phyloP scores from a whole-genome alignment of 2,888 invertebrate species.

The Drosophila demipolita region DNA sequence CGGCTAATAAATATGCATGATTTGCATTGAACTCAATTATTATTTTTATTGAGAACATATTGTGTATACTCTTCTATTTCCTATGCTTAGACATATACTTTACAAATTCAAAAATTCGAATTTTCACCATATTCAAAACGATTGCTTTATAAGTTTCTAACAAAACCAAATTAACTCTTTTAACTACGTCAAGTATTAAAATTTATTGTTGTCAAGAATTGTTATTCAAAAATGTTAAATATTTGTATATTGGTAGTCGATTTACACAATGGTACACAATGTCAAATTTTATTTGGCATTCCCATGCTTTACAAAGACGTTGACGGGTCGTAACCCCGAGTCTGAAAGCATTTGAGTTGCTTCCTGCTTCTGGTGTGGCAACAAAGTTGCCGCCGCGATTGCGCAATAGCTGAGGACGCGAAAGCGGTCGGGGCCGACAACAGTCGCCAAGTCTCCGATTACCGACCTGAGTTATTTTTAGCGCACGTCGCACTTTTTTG shows the following conservation, averaged over 20 bases:
- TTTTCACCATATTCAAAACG: too few relatives aligned
- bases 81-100: neutral
- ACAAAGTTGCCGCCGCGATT: constrained; percentile 68
- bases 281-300: constrained; percentile 14
- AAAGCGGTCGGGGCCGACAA: constrained; percentile 24
- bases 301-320: neutral
- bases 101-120: neutral
- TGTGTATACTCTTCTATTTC: neutral
- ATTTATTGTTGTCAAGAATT: neutral
- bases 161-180: neutral
- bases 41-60: neutral
- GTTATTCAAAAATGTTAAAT: neutral
- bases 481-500: constrained; percentile 33
- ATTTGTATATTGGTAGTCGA: neutral
- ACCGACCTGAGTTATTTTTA: constrained; percentile 56
- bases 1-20: neutral
- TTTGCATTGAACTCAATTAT: neutral
- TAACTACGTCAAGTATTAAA: neutral
- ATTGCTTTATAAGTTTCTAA: neutral
- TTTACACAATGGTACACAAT: constrained; percentile 21
- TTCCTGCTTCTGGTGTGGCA: constrained; percentile 52
- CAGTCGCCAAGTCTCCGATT: constrained; percentile 28
- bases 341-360: constrained; percentile 31
- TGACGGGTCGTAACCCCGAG: constrained; percentile 11
- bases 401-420: constrained; percentile 62